Conservation (phyloP, 30 jellyfish, hydroid and myxozoan genomes). For the Chrysaora quinquecirrha region DNA sequence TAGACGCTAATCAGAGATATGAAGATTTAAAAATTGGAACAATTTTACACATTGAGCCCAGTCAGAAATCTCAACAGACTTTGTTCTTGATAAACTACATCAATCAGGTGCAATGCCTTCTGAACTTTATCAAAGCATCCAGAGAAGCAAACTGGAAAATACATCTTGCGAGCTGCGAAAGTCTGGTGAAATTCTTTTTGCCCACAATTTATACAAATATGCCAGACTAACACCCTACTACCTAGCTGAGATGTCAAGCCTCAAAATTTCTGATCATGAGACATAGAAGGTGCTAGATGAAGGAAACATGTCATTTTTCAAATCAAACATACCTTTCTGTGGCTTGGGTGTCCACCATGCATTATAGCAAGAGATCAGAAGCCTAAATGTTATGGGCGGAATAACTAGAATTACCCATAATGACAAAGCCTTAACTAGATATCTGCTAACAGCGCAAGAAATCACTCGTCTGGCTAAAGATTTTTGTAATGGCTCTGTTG, state of each 20-base stretch:
- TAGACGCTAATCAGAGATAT: conserved; percentile 34
- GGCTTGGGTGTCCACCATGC: conserved; percentile 44
- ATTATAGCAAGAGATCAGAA: conserved; percentile 40
- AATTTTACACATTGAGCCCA: background rate
- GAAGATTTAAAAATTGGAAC: conserved; percentile 32
- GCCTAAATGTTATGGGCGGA: conserved; percentile 44
- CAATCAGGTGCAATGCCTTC: conserved; percentile 31
- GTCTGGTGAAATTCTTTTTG: conserved; percentile 24
- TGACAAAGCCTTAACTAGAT: conserved; percentile 35
- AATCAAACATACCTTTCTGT: conserved; percentile 7
- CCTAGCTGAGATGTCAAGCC: conserved; percentile 23
- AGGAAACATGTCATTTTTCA: conserved; percentile 47
- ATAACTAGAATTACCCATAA: conserved; percentile 41
- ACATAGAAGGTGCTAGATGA: conserved; percentile 8
- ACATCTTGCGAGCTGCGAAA: conserved; percentile 30
- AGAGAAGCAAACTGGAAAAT: conserved; percentile 22
- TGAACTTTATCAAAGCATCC: conserved; percentile 31
- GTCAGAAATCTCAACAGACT: background rate
- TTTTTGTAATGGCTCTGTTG: conserved; percentile 3
- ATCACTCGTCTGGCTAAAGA: conserved; percentile 41
- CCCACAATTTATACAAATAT: conserved; percentile 11
- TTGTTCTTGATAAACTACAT: conserved; percentile 6
- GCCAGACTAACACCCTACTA: conserved; percentile 22
- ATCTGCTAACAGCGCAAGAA: conserved; percentile 58
- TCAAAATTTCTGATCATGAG: conserved; percentile 1